Evolutionary conservation across 2,888 invertebrate genomes (phyloP), one percentile per base, ranked within the genome.

Genomic region (Galerucella pusilla): DNA sequence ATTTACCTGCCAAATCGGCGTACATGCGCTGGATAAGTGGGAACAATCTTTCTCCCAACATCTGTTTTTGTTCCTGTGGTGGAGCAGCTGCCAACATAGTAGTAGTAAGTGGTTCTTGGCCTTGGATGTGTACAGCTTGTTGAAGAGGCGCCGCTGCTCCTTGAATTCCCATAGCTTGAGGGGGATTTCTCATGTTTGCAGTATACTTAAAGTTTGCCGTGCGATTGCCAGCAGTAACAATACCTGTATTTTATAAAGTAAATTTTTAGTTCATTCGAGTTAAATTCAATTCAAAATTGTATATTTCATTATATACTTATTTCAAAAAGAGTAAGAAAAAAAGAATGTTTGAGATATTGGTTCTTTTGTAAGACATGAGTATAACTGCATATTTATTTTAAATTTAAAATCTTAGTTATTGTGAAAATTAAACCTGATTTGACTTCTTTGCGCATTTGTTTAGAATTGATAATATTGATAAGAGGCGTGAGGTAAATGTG

Each of bases 21-120:
- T 98, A 96, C 96, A 98, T 97, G 83, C 94, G 91, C 87, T 96
- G 94, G 88, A 99, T 98, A 80, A 98, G 92, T 25, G 99, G 99
- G 94, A 97, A 99, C 77, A 99, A 91, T 81, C 98, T 94, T 89
- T 99, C 99, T 80, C 99, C 99, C 82, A 99, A 91, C 95, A 99
- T 98, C 90, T 99, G 99, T 88, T 99, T 99, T 88, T 99, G 99
- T 85, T 99, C 99, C 87, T 97, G 96, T 63, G 96, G 95, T 65
- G 94, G 94, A 78, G 99, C 99, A 77, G 96, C 95, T 71, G 99
- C 98, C 89, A 99, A 90, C 95, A 98, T 96, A 61, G 96, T 93
- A 16, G 99, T 95, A 60, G 98, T 98, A 80, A 99, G 91, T 75
- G 98, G 98, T 87, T 98, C 99, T 89, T 98, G 98, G 76, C 97